Percentiles rank a stretch among this genome's conserved stretches.
Conservation (phyloP, 1,140 invertebrate species). For the Lucilia cuprina region DNA sequence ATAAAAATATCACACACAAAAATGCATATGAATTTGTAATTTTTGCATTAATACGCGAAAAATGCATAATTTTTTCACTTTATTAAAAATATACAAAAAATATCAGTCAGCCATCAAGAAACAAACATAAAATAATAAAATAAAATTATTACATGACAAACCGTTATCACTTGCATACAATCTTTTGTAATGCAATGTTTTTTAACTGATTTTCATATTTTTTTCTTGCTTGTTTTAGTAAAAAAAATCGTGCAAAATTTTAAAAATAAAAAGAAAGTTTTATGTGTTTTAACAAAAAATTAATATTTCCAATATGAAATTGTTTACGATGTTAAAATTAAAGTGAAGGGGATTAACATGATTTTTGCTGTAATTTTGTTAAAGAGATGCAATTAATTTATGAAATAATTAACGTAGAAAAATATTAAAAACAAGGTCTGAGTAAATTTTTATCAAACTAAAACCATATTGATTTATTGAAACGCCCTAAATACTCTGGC, state of each 20-base stretch:
- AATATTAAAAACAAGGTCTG: too few species aligned
- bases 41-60: background rate
- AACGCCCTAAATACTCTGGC: too few species aligned
- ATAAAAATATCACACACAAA: background rate
- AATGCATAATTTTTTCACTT: background rate
- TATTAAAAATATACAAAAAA: background rate
- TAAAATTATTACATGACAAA: background rate
- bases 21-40: constrained; percentile 1
- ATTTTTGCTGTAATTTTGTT: too few species aligned
- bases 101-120: too few species aligned
- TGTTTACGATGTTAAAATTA: background rate
- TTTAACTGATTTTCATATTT: background rate
- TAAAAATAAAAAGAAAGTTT: constrained; percentile 1
- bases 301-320: background rate
- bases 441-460: too few species aligned
- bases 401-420: too few species aligned
- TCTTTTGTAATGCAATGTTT: background rate
- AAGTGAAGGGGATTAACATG: background rate
- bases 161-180: background rate
- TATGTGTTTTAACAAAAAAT: background rate
- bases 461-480: too few species aligned
- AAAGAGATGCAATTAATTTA: too few species aligned
- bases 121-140: background rate
- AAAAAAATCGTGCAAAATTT: constrained; percentile 3
- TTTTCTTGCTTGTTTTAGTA: background rate